Percentiles rank a stretch among this genome's conserved stretches.
These are phyloP conservation scores for Rhagologus leucostigma DNA, from an alignment of 2,113 vertebrate species.

Conservation along the genomic window DNA sequence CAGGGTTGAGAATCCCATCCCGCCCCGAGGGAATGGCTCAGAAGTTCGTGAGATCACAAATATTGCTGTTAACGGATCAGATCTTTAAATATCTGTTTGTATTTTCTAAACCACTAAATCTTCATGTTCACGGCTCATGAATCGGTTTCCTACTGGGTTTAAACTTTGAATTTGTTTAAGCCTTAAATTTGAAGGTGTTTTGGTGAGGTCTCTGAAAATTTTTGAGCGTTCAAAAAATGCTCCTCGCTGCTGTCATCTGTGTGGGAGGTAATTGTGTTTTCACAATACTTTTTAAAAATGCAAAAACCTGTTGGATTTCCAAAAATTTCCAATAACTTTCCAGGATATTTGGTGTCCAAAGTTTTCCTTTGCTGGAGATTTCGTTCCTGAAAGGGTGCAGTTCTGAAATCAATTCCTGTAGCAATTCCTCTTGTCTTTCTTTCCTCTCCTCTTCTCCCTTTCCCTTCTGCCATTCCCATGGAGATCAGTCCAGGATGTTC, in stretches of 20 bases:
- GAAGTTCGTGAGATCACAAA: neutral
- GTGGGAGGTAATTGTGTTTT: neutral
- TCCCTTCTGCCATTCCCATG: neutral
- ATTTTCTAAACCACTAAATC: fast-evolving
- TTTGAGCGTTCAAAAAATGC: fast-evolving
- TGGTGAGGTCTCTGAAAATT: neutral
- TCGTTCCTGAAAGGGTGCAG: neutral
- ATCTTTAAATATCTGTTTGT: neutral
- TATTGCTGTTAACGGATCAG: neutral
- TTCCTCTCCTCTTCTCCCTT: neutral
- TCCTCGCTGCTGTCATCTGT: neutral
- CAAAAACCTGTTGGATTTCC: neutral
- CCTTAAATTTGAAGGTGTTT: neutral
- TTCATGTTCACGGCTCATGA: fast-evolving
- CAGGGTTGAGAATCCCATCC: neutral
- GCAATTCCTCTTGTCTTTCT: neutral
- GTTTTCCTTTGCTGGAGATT: neutral
- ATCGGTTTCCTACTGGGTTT: neutral
- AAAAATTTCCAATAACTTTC: neutral
- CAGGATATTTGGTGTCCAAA: neutral
- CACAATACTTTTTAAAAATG: neutral
- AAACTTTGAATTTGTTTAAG: neutral
- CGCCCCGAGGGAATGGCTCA: neutral
- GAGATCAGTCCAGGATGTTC: neutral
- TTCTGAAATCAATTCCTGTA: fast-evolving